Evolutionary conservation across 53 echinoderm and acorn worm species (phyloP).

Genomic region (Holothuria scabra): DNA sequence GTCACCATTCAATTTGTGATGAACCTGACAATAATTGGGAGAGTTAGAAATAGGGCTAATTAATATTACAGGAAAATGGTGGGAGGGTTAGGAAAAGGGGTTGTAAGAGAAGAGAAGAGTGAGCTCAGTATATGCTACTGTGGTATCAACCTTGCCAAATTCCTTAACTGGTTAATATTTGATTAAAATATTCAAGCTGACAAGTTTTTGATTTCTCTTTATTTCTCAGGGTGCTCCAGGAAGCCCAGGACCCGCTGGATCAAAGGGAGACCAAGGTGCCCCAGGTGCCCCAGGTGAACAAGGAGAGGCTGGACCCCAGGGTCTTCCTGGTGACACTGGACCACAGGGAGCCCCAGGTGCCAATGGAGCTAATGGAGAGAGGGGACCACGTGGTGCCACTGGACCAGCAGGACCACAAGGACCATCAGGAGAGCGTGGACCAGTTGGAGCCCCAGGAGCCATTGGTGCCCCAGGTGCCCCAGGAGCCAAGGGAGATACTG

Average conservation of each 20-base stretch:
- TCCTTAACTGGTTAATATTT: no score
- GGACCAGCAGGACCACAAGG: constrained; percentile 87
- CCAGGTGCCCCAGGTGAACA: constrained; percentile 78
- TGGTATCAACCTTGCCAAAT: no score
- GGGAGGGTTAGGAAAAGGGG: no score
- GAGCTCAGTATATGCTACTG: no score
- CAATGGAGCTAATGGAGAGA: constrained; percentile 74
- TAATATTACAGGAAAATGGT: no score
- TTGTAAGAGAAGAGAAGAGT: no score
- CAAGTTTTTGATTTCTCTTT: not conserved
- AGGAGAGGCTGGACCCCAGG: constrained; percentile 81
- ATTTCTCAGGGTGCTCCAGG: constrained; percentile 53
- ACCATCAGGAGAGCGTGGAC: constrained; percentile 83
- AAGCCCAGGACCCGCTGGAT: constrained; percentile 81
- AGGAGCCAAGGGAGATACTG: constrained; percentile 83
- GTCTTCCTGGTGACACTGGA: constrained; percentile 77
- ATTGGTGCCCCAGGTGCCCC: constrained; percentile 77
- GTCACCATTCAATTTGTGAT: no score
- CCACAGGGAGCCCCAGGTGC: constrained; percentile 72
- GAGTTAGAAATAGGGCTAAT: no score
- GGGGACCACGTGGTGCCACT: constrained; percentile 84
- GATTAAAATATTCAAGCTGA: not conserved
- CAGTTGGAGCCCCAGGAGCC: constrained; percentile 77
- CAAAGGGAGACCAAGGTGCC: constrained; percentile 89
- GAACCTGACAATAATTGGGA: no score